Evolutionary conservation across 1,140 invertebrate species (phyloP).

Genomic region (Helicoverpa armigera): DNA sequence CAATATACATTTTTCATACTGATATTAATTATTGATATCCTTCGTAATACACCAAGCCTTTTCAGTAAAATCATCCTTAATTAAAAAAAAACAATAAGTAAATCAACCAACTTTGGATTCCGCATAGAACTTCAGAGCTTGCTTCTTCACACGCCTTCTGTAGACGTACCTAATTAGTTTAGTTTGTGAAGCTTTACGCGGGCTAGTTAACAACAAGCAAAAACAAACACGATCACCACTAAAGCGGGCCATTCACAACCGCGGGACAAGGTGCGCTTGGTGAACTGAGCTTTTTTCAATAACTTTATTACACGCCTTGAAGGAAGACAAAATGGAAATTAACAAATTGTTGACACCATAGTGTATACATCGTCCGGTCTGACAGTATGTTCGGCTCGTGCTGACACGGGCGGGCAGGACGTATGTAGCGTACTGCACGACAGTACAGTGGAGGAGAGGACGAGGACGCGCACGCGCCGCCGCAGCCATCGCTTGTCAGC

Average conservation of each 20-base stretch:
- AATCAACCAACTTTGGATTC: slow-evolving; percentile 24
- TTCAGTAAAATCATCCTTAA: background rate
- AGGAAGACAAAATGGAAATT: slow-evolving; percentile 52
- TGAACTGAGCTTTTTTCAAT: slow-evolving; percentile 61
- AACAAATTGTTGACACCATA: background rate
- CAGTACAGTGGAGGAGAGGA: slow-evolving; percentile 52
- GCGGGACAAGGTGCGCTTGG: slow-evolving; percentile 71
- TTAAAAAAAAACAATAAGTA: slow-evolving; percentile 34
- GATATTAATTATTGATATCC: slow-evolving; percentile 39
- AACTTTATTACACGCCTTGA: slow-evolving; percentile 58
- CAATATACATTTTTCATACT: slow-evolving; percentile 46
- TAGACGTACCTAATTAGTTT: slow-evolving; percentile 69
- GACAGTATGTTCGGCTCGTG: slow-evolving; percentile 56
- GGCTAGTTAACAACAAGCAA: slow-evolving; percentile 65
- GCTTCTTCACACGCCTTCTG: slow-evolving; percentile 72
- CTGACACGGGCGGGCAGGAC: slow-evolving; percentile 59
- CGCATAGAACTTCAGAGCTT: slow-evolving; percentile 52
- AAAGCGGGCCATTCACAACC: slow-evolving; percentile 59
- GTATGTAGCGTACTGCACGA: slow-evolving; percentile 51
- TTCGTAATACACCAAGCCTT: slow-evolving; percentile 7
- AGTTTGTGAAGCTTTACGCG: slow-evolving; percentile 64
- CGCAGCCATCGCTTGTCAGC: slow-evolving; percentile 68
- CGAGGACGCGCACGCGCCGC: slow-evolving; percentile 41
- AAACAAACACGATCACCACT: slow-evolving; percentile 54
- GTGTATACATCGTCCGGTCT: slow-evolving; percentile 6